A percentile compares a stretch with the other conserved stretches of the same genome.
Evolutionary conservation across 2,113 vertebrate genomes (phyloP).

Genomic region (Podocnemis expansa): DNA sequence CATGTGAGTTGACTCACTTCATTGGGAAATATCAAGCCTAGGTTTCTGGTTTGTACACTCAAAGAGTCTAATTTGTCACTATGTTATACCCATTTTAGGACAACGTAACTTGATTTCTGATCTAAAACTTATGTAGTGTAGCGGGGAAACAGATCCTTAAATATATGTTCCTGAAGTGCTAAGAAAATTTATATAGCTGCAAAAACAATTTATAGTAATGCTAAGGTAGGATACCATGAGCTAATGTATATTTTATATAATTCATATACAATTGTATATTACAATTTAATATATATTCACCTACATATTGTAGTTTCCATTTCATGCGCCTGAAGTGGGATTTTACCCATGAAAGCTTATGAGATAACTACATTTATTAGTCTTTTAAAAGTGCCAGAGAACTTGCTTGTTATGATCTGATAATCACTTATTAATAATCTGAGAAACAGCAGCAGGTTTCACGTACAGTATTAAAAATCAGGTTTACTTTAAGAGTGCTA

Average conservation of each 20-base stretch:
- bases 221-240: not conserved
- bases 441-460: not conserved
- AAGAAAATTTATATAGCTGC: not conserved
- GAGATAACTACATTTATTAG: too few relatives aligned
- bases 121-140: not conserved
- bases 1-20: not conserved
- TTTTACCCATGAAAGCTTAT: too few relatives aligned
- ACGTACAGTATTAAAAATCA: not conserved
- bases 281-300: too few relatives aligned
- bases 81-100: not conserved
- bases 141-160: not conserved
- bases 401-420: too few relatives aligned
- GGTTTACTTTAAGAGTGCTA: not conserved
- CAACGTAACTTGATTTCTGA: not conserved
- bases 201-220: not conserved
- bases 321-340: too few relatives aligned
- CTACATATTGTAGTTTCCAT: too few relatives aligned
- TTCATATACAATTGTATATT: too few relatives aligned
- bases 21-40: slow-evolving; percentile 10
- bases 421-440: too few relatives aligned
- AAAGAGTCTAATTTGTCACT: not conserved
- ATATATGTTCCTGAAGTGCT: not conserved
- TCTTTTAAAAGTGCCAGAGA: too few relatives aligned
- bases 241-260: not conserved
- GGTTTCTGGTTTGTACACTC: not conserved